phyloP scores from a whole-genome alignment of 30 jellyfish, hydroid and myxozoan genomes.

The Rhopilema esculentum region DNA sequence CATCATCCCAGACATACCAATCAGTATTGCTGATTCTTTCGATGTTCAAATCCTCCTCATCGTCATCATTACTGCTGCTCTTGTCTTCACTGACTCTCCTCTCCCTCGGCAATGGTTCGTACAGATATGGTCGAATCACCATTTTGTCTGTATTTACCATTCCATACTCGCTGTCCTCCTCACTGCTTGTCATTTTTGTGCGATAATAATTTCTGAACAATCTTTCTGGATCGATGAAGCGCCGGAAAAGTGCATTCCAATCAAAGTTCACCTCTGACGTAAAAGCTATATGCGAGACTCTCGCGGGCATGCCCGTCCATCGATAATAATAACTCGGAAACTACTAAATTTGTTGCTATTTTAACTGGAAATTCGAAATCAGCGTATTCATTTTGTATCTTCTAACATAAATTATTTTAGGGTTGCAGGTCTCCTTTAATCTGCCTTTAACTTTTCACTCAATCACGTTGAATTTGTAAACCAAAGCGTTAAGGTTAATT shows the following conservation, averaged over 20 bases:
- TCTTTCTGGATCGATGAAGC: not conserved
- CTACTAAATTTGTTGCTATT: not conserved
- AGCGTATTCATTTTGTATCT: not conserved
- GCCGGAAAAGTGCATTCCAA: not conserved
- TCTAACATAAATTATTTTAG: not conserved
- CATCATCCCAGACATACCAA: not conserved
- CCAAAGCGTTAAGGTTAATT: too few species aligned
- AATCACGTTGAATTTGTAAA: too few species aligned
- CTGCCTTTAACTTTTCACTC: too few species aligned
- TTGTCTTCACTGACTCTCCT: not conserved
- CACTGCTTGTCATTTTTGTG: not conserved
- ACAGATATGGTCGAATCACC: not conserved
- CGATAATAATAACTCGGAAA: not conserved
- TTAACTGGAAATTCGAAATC: not conserved
- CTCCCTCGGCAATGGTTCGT: not conserved
- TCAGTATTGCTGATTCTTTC: not conserved
- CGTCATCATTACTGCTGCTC: not conserved
- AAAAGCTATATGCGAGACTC: not conserved
- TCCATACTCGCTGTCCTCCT: not conserved
- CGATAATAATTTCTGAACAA: not conserved
- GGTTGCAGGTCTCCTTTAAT: not conserved
- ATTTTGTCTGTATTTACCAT: not conserved
- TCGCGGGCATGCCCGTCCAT: not conserved
- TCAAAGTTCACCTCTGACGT: not conserved
- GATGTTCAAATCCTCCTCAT: not conserved